Percentiles rank a stretch among this genome's conserved stretches.
These are phyloP conservation scores for Nephrotoma appendiculata DNA, from an alignment of 2,888 invertebrate genomes.

Conservation along the genomic window DNA sequence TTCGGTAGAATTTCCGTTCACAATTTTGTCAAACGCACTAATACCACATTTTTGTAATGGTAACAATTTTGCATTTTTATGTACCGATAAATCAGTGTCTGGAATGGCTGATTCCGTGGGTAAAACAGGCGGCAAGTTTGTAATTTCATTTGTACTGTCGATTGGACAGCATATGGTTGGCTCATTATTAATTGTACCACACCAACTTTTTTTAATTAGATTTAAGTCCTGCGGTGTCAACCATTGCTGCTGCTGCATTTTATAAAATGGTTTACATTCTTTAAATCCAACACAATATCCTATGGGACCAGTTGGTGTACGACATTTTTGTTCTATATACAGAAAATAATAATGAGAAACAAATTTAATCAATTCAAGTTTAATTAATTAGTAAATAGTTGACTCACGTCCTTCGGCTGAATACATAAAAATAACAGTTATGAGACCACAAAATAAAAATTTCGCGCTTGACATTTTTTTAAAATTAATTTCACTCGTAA, in stretches of 20 bases:
- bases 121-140: background rate
- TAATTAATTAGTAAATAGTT: background rate
- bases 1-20: conserved; percentile 43
- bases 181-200: background rate
- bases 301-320: background rate
- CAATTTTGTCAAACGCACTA: conserved; percentile 38
- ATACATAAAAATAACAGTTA: background rate
- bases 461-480: background rate
- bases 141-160: background rate
- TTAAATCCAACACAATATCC: background rate
- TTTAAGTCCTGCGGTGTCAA: background rate
- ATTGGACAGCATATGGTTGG: background rate
- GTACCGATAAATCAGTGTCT: conserved; percentile 3
- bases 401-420: background rate
- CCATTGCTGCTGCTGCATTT: background rate
- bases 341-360: background rate
- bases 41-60: conserved; percentile 37
- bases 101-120: background rate
- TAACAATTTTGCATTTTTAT: conserved; percentile 8
- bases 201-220: background rate
- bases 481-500: background rate
- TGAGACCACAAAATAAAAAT: background rate
- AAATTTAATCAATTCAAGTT: background rate
- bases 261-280: background rate
- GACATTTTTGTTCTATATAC: background rate